Evolutionary conservation across 2,888 invertebrate species (phyloP).

Genomic region (Apamea monoglypha): DNA sequence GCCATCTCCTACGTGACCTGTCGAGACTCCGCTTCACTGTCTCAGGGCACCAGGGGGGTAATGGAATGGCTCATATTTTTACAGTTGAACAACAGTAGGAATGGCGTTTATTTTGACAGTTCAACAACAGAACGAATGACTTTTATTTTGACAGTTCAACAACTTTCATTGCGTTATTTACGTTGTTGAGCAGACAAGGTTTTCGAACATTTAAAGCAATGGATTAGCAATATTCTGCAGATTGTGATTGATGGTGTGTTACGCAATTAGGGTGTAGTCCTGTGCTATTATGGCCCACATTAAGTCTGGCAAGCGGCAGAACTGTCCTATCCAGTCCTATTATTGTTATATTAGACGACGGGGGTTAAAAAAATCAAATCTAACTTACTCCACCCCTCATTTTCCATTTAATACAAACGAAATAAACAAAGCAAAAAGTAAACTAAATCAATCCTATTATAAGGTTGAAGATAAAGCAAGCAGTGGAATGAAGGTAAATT

Average conservation of each 20-base stretch:
- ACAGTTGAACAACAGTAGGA: background rate
- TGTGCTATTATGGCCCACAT: too few relatives aligned
- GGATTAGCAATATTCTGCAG: too few relatives aligned
- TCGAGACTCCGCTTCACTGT: background rate
- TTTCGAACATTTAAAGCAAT: too few relatives aligned
- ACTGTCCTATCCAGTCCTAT: too few relatives aligned
- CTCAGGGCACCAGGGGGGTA: background rate
- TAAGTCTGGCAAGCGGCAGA: too few relatives aligned
- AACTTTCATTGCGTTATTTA: too few relatives aligned
- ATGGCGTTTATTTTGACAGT: too few relatives aligned
- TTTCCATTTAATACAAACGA: conserved; percentile 14
- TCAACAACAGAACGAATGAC: background rate
- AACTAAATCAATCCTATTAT: conserved; percentile 64
- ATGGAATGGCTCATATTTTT: too few relatives aligned
- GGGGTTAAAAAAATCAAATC: background rate
- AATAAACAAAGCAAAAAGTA: conserved; percentile 34
- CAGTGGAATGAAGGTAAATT: conserved; percentile 68
- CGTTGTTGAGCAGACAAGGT: too few relatives aligned
- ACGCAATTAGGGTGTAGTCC: too few relatives aligned
- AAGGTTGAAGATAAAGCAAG: conserved; percentile 56
- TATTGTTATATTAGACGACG: background rate
- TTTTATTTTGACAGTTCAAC: too few relatives aligned
- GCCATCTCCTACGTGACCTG: background rate
- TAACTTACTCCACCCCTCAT: background rate
- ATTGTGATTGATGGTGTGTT: too few relatives aligned